phyloP scores from a whole-genome alignment of 1,140 invertebrate species.

The Meloidogyne chitwoodi region DNA sequence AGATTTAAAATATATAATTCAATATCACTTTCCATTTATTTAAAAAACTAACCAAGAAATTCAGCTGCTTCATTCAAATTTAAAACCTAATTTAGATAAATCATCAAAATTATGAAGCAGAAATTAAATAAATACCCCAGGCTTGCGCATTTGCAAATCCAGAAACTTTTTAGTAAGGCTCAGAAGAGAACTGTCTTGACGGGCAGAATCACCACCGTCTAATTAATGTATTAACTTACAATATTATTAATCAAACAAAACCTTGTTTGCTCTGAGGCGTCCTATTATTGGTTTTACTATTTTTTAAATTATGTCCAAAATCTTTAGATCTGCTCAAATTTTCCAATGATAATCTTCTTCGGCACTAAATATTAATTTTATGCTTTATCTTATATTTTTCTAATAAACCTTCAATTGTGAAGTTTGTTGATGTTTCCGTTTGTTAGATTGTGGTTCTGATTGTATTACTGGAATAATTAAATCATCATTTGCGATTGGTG shows the following conservation, averaged over 20 bases:
- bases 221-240: not conserved
- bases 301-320: not conserved
- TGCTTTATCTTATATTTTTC: not conserved
- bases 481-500: not conserved
- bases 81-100: constrained; percentile 29
- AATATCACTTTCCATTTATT: not conserved
- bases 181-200: constrained; percentile 51
- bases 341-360: constrained; percentile 7
- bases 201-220: constrained; percentile 19
- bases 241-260: not conserved
- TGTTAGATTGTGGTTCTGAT: not conserved
- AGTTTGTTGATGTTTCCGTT: not conserved
- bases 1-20: not conserved
- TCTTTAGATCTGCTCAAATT: constrained; percentile 9
- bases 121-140: constrained; percentile 3
- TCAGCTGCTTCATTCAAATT: constrained; percentile 58
- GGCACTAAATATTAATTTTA: not conserved
- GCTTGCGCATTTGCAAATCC: constrained; percentile 34
- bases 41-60: constrained; percentile 26
- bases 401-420: constrained; percentile 5
- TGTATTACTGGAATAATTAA: not conserved
- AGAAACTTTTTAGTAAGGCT: constrained; percentile 53
- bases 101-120: not conserved
- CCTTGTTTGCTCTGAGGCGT: not conserved
- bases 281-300: not conserved